These are phyloP conservation scores for Priocnemis perturbator DNA, from an alignment of 2,888 invertebrate species.

Conservation along the genomic window DNA sequence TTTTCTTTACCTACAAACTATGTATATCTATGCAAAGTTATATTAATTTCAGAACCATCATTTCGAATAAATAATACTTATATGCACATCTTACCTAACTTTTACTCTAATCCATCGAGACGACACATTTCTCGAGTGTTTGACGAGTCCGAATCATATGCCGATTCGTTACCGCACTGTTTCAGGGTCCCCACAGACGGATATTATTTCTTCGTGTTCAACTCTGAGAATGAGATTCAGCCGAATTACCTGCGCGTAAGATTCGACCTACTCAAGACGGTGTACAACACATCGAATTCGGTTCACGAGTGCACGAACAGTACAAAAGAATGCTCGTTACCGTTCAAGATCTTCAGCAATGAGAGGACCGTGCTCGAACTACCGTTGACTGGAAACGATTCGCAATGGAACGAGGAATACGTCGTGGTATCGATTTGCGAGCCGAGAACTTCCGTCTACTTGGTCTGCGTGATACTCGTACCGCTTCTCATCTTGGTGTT, in stretches of 20 bases:
- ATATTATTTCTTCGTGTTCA: slow-evolving; percentile 90
- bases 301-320: slow-evolving; percentile 81
- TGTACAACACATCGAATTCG: slow-evolving; percentile 82
- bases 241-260: slow-evolving; percentile 83
- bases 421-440: slow-evolving; percentile 85
- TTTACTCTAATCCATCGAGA: too few species aligned
- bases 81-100: too few species aligned
- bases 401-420: slow-evolving; percentile 85
- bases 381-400: slow-evolving; percentile 80
- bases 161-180: slow-evolving; percentile 10
- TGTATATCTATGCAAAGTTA: too few species aligned
- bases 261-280: slow-evolving; percentile 83
- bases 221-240: slow-evolving; percentile 87
- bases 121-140: neutral
- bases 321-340: slow-evolving; percentile 80
- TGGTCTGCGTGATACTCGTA: slow-evolving; percentile 83
- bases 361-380: slow-evolving; percentile 84
- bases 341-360: slow-evolving; percentile 82
- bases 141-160: slow-evolving; percentile 2
- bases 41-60: neutral
- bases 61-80: too few species aligned
- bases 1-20: neutral
- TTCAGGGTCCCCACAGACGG: slow-evolving; percentile 83
- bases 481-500: slow-evolving; percentile 83
- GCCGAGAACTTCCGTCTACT: slow-evolving; percentile 83